Conservation (phyloP, 2,888 invertebrate genomes). For the Tenodera sinensis region DNA sequence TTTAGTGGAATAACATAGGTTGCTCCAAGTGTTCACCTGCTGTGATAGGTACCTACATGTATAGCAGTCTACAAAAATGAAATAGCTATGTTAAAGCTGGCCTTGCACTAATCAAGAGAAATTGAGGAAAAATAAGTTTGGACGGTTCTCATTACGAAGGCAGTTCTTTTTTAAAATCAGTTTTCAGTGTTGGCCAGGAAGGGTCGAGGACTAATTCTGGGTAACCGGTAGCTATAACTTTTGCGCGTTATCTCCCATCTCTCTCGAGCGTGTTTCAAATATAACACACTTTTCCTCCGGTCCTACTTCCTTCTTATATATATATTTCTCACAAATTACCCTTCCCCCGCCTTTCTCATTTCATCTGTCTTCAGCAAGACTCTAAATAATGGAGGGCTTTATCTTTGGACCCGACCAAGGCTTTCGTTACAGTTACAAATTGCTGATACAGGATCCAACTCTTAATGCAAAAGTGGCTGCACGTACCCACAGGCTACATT, state of each 20-base stretch:
- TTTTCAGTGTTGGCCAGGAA: neutral
- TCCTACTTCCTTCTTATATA: neutral
- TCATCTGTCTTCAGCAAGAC: neutral
- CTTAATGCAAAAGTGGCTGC: neutral
- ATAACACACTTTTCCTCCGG: neutral
- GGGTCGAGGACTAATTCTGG: neutral
- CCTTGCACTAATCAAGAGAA: no score
- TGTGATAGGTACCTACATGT: no score
- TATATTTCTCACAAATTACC: no score
- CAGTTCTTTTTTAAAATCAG: neutral
- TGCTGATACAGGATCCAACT: neutral
- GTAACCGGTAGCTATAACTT: constrained; percentile 7
- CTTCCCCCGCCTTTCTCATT: neutral
- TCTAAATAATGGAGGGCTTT: neutral
- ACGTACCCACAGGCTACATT: no score
- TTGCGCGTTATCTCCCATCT: neutral
- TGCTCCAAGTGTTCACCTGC: no score
- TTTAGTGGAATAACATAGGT: no score
- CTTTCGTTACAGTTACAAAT: neutral
- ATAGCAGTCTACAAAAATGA: no score
- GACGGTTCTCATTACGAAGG: neutral
- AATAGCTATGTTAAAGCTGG: no score
- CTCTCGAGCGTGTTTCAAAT: neutral
- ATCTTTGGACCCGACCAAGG: neutral
- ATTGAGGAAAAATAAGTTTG: neutral